phyloP scores from a whole-genome alignment of 2,888 invertebrate genomes.

The Dioctria rufipes region DNA sequence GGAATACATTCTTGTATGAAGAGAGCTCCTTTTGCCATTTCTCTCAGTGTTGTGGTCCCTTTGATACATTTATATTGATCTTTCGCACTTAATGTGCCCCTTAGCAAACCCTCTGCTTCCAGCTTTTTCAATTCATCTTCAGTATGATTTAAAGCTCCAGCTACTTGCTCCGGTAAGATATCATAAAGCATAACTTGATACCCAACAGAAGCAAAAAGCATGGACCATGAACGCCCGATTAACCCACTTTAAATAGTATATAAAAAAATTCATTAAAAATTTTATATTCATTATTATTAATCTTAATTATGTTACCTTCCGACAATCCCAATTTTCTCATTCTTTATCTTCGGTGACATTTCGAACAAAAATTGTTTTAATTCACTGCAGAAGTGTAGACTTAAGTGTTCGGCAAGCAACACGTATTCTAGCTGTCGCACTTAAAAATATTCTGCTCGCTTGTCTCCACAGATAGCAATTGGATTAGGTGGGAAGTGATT shows the following conservation, averaged over 20 bases:
- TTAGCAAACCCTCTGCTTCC: constrained; percentile 80
- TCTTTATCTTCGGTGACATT: constrained; percentile 66
- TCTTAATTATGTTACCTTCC: constrained; percentile 76
- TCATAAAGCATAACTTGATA: constrained; percentile 92
- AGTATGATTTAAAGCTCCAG: constrained; percentile 82
- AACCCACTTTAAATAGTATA: constrained; percentile 79
- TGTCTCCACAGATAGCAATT: constrained; percentile 4
- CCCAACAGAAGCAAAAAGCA: constrained; percentile 94
- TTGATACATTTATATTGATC: constrained; percentile 85
- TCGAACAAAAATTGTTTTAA: background rate
- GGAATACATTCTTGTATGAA: constrained; percentile 96
- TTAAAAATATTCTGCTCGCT: background rate
- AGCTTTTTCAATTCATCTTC: constrained; percentile 80
- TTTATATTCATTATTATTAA: background rate
- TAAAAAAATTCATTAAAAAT: constrained; percentile 64
- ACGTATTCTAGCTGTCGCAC: background rate
- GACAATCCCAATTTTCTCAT: constrained; percentile 82
- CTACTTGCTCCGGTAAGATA: constrained; percentile 82
- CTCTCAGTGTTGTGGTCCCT: constrained; percentile 80
- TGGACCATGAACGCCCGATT: constrained; percentile 97
- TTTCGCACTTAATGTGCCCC: constrained; percentile 82
- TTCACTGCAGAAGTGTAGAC: too few relatives aligned
- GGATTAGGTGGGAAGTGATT: background rate
- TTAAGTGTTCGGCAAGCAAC: too few relatives aligned
- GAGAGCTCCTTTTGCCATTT: constrained; percentile 82